Base-by-base conservation (phyloP, 2,797 vertebrate genomes). In the Morus bassanus region DNA sequence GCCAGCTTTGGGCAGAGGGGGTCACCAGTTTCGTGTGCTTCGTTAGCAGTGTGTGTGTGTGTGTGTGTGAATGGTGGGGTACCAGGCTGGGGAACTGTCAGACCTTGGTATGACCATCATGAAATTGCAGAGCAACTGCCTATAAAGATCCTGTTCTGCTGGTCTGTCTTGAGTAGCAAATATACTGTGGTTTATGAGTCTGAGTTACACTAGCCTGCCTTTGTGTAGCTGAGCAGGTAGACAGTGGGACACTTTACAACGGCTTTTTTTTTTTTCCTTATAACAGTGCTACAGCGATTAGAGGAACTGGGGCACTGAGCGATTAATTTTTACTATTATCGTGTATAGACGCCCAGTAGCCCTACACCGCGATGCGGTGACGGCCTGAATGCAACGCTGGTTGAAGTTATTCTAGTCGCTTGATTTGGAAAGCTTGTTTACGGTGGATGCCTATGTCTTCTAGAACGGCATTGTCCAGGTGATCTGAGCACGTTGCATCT, bases 11-110 rank as follows among this genome's bases (percentile, higher is more conserved):
- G 17, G 63, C 24, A 46, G 61, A 67, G 41, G 41, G 43, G 41
- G 27, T 78, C 10, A 35, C 14, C 15, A 11, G 2, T 11, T 53
- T 30, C 6, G 3, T 43, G 8, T 2, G 11, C 60, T 28, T 54
- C 1, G 6, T 30, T 45, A 18, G 19, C 8, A 4, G 23, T 2
- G 23, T 10, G 53, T 27, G 51, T 25, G 23, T 2, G 23, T 10
- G 53, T 27, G 57, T 23, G 43, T 31, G 74, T 76, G 45, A 50
- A 14, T 19, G 39, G 53, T 5, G 53, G 53, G 43, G 35, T 24
- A 77, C 57, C 28, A 9, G 18, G 59, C 45, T 51, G 59, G 41
- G 74, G 74, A 77, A 13, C 59, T 33, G 22, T 18, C 43, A 61
- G 35, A 41, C n/a, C 46, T 31, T 10, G 6, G 30, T 10, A 11